phyloP scores from a whole-genome alignment of 2,797 vertebrate species.

The Uromys caudimaculatus region DNA sequence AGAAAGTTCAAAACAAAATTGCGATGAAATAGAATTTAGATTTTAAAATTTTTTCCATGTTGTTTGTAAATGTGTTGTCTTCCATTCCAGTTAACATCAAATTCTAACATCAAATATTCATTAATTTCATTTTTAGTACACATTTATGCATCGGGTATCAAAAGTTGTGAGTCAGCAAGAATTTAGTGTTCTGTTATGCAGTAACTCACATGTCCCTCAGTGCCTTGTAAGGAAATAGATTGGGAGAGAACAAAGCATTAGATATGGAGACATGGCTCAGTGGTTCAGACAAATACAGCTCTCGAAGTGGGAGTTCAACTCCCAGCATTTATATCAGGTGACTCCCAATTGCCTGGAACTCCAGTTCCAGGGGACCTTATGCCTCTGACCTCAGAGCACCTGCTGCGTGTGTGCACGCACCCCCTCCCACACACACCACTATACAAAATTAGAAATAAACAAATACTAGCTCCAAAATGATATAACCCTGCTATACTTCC shows the following conservation, averaged over 20 bases:
- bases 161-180: conserved; percentile 12
- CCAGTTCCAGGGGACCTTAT: neutral
- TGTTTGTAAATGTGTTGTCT: neutral
- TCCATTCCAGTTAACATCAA: conserved; percentile 21
- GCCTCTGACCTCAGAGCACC: neutral
- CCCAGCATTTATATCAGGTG: neutral
- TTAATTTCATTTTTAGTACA: conserved; percentile 28
- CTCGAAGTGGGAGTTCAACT: neutral
- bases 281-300: neutral
- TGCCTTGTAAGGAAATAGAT: neutral
- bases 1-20: conserved; percentile 47
- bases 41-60: neutral
- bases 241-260: neutral
- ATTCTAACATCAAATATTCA: conserved; percentile 24
- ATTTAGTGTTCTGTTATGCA: neutral
- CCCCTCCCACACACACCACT: too few species aligned
- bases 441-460: neutral
- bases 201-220: conserved; percentile 33
- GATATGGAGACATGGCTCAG: neutral
- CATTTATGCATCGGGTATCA: neutral
- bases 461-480: conserved; percentile 7
- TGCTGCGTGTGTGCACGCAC: neutral
- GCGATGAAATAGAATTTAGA: conserved; percentile 35
- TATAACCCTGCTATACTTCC: neutral
- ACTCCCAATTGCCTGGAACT: neutral